Evolutionary conservation across 1,140 invertebrate genomes (phyloP), one percentile per base, ranked within the genome.

Genomic region (Lethrus apterus): DNA sequence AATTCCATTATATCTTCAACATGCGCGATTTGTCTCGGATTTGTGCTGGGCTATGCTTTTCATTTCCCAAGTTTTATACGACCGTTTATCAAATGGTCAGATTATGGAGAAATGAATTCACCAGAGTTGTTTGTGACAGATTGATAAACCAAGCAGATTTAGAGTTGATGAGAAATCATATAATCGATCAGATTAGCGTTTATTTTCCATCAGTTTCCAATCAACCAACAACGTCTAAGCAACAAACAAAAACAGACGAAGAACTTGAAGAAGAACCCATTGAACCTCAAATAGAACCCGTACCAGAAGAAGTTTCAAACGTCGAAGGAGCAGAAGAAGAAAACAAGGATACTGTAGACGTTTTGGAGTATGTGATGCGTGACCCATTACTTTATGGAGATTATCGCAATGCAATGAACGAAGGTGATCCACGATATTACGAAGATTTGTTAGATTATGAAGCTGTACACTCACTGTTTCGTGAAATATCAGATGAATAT

Each of bases 1-100:
- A 90, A 65, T 94, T 94, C 69, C 90, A 94, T 66, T 94, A 94
- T 66, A 89, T 93, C 47, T 95, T 93, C 68, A 94, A 93, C 65
- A 76, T 94, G 66, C 77, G 89, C 49, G 91, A 95, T 72, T 68
- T 95, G 34, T 91, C 88, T 1, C 76, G 87, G 35, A 81, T 93
- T 18, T 81, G 79, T 47, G 79, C 79, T 26, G 90, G 90, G 2
- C 59, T 95, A 48, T 80, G 84, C 44, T 74, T 88, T 41, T 88
- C 84, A 15, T 74, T 79, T 33, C 78, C 84, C 0, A 67, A 70
- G 20, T 74, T 77, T 53, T 87, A 83, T 64, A 70, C 72, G n/a
- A 74, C 70, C 21, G 62, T 73, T 7, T 74, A 81, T n/a, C 79
- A 85, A 26, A 77, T 94, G 8, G 66, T 92, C 1, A 72, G 90